Evolutionary conservation across 1,140 invertebrate genomes (phyloP), one percentile per base, ranked within the genome.

Genomic region (Coptotermes formosanus): DNA sequence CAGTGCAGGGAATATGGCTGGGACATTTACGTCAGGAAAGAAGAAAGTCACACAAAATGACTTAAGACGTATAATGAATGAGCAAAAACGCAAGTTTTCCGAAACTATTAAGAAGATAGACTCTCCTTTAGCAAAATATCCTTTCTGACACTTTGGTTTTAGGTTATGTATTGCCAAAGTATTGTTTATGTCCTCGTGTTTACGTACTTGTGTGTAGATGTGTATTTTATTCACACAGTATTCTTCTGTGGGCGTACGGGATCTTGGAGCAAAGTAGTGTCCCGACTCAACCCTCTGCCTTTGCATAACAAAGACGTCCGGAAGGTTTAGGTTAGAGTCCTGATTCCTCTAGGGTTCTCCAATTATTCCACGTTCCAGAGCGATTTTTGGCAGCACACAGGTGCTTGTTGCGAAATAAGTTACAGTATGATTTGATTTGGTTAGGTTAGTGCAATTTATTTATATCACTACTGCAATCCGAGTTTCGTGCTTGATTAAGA

Each of bases 61-160:
- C 44, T 82, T 86, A 11, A 44, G 86, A 43, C 86, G 86, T 84
- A 86, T 86, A n/a, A 86, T 86, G 86, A 86, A 64, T 84, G 83
- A 84, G 81, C 52, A 86, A 38, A 86, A 86, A 48, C 86, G 43
- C 14, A 86, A 86, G 30, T 9, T 84, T 14, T 64, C 82, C 12
- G n/a, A 86, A 69, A 44, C 86, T 3, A 9, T 75, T 30, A 86
- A 86, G 59, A 86, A 86, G 64, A 86, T 86, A 84, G 86, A 86
- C 9, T 86, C 86, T 21, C 86, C 86, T 30, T n/a, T 86, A 44
- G 86, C 86, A 3, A 86, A 86, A 86, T 86, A 86, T 86, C 85
- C 85, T 86, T 86, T 86, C n/a, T 30, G 23, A 6, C n/a, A 14
- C 16, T 30, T 12, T 30, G n/a, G 2, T 75, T 75, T 30, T 75